A percentile compares a stretch with the other conserved stretches of the same genome.
Conservation (phyloP, 2,113 vertebrate genomes). For the Oreotrochilus melanogaster region DNA sequence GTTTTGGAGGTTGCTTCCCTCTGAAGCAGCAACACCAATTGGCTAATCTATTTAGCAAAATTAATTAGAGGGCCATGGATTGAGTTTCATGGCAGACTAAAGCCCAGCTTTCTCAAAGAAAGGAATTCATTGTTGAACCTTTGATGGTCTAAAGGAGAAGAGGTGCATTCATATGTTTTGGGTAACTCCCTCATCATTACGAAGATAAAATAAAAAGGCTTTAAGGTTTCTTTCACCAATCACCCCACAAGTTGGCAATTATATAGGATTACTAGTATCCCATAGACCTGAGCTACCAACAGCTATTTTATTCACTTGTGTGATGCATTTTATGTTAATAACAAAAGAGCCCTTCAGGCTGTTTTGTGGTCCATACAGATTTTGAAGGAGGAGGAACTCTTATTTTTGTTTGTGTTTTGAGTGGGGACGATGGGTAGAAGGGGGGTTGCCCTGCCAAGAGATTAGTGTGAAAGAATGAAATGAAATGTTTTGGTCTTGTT, state of each 20-base stretch:
- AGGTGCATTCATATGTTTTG: conserved; percentile 56
- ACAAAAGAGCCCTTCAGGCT: conserved; percentile 66
- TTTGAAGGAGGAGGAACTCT: conserved; percentile 6
- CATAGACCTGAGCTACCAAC: conserved; percentile 55
- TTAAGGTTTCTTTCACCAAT: conserved; percentile 50
- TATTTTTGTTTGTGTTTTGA: conserved; percentile 69
- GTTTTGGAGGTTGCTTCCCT: conserved; percentile 65
- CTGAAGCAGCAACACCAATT: conserved; percentile 62
- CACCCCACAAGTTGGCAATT: conserved; percentile 52
- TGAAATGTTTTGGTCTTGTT: conserved; percentile 38
- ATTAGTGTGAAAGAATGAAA: conserved; percentile 59
- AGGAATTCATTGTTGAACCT: conserved; percentile 65
- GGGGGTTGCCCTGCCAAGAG: conserved; percentile 37
- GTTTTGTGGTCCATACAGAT: conserved; percentile 53
- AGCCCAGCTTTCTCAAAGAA: conserved; percentile 68
- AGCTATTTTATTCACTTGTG: conserved; percentile 38
- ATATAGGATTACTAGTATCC: conserved; percentile 68
- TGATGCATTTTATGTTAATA: conserved; percentile 29
- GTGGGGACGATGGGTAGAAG: neutral
- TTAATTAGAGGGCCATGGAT: conserved; percentile 74
- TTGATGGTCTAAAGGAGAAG: conserved; percentile 69
- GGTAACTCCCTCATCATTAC: conserved; percentile 66
- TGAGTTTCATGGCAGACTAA: conserved; percentile 72
- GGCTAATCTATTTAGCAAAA: conserved; percentile 72
- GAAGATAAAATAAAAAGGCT: conserved; percentile 67